Evolutionary conservation across 2,888 invertebrate species (phyloP).

Genomic region (Diaphora mendica): DNA sequence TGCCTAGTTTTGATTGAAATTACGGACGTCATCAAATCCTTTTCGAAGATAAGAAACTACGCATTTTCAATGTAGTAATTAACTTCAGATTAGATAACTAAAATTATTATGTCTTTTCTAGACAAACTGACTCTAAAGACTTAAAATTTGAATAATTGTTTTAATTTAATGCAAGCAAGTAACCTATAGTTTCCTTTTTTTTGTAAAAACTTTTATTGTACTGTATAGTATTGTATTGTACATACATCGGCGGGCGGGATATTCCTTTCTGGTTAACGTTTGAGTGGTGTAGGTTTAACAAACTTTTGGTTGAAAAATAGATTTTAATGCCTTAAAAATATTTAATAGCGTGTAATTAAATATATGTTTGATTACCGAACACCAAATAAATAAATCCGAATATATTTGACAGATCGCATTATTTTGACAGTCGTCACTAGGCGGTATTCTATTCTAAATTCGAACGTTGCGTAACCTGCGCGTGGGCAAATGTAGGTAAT

Average conservation of each 20-base stretch:
- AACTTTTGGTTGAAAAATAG: too few species aligned
- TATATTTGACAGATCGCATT: constrained; percentile 50
- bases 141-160: not conserved
- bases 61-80: not conserved
- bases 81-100: not conserved
- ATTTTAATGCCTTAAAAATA: too few species aligned
- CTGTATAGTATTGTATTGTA: too few species aligned
- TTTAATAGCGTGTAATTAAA: not conserved
- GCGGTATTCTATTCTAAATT: constrained; percentile 72
- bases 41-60: not conserved
- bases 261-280: too few species aligned
- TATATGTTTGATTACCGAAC: not conserved
- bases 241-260: too few species aligned
- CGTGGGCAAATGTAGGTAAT: constrained; percentile 55
- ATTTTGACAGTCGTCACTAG: constrained; percentile 62
- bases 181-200: not conserved
- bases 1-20: not conserved
- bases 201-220: not conserved
- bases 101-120: not conserved
- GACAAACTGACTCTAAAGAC: not conserved
- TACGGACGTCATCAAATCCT: not conserved
- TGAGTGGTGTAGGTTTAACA: too few species aligned
- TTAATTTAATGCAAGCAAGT: not conserved
- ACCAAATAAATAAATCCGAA: constrained; percentile 30
- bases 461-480: constrained; percentile 67